Evolutionary conservation across 1,140 invertebrate genomes (phyloP).

Genomic region (Cecropterus lyciades): DNA sequence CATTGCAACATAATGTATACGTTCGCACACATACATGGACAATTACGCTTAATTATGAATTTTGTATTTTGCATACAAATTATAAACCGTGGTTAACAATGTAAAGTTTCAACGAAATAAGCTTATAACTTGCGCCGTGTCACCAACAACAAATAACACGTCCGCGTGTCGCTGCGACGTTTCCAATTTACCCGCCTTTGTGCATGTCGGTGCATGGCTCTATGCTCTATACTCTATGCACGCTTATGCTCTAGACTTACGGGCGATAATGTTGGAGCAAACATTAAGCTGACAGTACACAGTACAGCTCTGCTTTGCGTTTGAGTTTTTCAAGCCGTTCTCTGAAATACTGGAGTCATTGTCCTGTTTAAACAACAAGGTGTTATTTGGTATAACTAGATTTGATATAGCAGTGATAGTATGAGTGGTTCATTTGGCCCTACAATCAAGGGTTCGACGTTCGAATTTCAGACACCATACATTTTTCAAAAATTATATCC

Average conservation of each 20-base stretch:
- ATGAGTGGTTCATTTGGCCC: too few relatives aligned
- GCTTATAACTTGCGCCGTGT: slow-evolving; percentile 47
- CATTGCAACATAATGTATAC: too few relatives aligned
- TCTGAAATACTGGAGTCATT: slow-evolving; percentile 11
- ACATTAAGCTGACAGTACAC: slow-evolving; percentile 35
- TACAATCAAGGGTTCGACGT: too few relatives aligned
- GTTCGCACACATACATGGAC: too few relatives aligned
- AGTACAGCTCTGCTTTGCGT: slow-evolving; percentile 24
- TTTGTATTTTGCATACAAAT: background rate
- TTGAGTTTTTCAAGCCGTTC: slow-evolving; percentile 23
- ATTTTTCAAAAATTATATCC: too few relatives aligned
- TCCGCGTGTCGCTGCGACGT: slow-evolving; percentile 61
- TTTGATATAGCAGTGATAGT: too few relatives aligned
- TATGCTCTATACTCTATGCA: too few relatives aligned
- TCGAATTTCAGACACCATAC: too few relatives aligned
- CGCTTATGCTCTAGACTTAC: slow-evolving; percentile 26
- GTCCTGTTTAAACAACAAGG: slow-evolving; percentile 6
- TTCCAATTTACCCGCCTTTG: slow-evolving; percentile 68
- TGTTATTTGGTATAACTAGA: too few relatives aligned
- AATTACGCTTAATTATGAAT: too few relatives aligned
- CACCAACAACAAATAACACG: slow-evolving; percentile 61
- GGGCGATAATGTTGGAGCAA: slow-evolving; percentile 28
- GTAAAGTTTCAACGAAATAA: background rate
- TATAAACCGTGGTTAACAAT: too few relatives aligned
- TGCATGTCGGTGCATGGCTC: slow-evolving; percentile 43